Conservation (phyloP, 2,113 vertebrate species). For the Podiceps cristatus region DNA sequence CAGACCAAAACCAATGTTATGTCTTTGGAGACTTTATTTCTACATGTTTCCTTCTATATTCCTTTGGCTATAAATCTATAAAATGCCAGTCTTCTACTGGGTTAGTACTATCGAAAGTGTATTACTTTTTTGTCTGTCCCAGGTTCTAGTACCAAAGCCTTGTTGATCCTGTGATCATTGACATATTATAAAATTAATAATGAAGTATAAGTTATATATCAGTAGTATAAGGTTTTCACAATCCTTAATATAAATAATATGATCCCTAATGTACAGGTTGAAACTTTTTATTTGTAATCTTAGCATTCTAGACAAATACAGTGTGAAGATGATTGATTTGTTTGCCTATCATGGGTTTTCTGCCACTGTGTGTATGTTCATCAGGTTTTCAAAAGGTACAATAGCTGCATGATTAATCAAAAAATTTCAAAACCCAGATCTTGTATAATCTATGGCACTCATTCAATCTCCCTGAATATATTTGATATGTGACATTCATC, state of each 20-base stretch:
- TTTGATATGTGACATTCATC: background rate
- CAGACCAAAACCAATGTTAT: background rate
- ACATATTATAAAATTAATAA: background rate
- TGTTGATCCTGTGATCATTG: background rate
- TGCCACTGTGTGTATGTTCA: slow-evolving; percentile 12
- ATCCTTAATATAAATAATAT: background rate
- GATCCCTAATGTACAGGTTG: background rate
- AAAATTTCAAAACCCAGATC: background rate
- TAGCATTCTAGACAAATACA: background rate
- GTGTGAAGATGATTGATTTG: background rate
- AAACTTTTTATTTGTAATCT: background rate
- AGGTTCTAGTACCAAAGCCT: background rate
- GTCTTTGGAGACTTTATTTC: slow-evolving; percentile 5
- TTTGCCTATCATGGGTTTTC: slow-evolving; percentile 47
- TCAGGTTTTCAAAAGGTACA: slow-evolving; percentile 8
- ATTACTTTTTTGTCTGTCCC: background rate
- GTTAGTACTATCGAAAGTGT: background rate
- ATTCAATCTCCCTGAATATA: background rate
- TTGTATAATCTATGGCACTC: background rate
- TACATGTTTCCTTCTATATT: background rate
- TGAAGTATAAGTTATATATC: background rate
- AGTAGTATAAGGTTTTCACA: background rate
- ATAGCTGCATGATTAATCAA: background rate
- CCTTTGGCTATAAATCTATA: background rate
- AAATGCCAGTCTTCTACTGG: background rate